Conservation (phyloP, 37 sponge, comb jelly and placozoan species). For the Tethya wilhelma region DNA sequence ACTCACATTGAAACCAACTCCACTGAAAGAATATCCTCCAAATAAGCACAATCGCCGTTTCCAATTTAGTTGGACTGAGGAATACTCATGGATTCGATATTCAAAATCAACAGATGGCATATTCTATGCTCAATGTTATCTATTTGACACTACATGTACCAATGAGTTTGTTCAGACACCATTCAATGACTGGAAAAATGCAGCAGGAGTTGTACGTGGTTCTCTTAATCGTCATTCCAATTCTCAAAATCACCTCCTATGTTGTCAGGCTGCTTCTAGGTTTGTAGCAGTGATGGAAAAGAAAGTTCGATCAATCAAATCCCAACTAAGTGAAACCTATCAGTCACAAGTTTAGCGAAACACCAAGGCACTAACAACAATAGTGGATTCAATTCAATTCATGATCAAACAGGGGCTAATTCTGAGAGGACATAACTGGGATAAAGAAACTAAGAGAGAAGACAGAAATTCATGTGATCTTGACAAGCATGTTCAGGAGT, state of each 20-base stretch:
- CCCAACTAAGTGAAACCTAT: conserved; percentile 10
- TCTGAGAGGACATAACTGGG: too few species aligned
- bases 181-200: conserved; percentile 5
- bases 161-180: not conserved
- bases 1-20: too few species aligned
- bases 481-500: not conserved
- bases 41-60: too few species aligned
- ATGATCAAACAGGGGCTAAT: too few species aligned
- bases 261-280: not conserved
- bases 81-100: too few species aligned
- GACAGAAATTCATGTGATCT: not conserved
- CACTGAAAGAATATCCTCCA: too few species aligned
- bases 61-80: too few species aligned
- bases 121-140: too few species aligned
- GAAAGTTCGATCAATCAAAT: not conserved
- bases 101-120: too few species aligned
- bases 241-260: not conserved
- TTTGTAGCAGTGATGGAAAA: conserved; percentile 7
- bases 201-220: not conserved
- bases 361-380: not conserved
- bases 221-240: not conserved
- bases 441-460: not conserved
- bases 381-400: conserved; percentile 2
- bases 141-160: not conserved
- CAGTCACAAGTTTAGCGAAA: not conserved